These are phyloP conservation scores for Antechinus flavipes DNA, from an alignment of 2,113 vertebrate genomes.

Conservation along the genomic window DNA sequence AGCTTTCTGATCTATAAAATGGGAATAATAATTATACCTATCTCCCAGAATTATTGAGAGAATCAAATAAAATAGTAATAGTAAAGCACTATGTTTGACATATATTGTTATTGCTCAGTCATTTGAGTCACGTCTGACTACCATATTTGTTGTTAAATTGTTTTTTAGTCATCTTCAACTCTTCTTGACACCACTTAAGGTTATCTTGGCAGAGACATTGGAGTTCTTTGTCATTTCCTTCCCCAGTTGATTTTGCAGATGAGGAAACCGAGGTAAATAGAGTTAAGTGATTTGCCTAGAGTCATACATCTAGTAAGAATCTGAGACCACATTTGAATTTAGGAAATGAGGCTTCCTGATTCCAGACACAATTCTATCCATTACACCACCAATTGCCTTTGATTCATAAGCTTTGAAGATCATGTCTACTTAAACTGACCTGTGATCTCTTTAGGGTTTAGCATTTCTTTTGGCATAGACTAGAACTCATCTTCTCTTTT, in stretches of 20 bases:
- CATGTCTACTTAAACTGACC: background rate
- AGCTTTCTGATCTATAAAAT: background rate
- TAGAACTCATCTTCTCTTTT: background rate
- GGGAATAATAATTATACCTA: background rate
- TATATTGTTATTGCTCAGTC: background rate
- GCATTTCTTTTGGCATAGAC: background rate
- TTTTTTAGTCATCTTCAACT: background rate
- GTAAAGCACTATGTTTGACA: background rate
- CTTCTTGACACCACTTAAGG: background rate
- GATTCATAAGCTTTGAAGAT: slow-evolving; percentile 28
- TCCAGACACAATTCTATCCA: background rate
- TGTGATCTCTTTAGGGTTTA: background rate
- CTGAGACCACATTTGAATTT: background rate
- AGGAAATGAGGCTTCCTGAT: background rate
- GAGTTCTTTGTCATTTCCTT: background rate
- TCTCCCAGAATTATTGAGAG: background rate
- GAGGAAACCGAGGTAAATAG: background rate
- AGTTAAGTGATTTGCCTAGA: background rate
- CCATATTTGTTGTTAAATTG: background rate
- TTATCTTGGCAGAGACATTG: background rate
- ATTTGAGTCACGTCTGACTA: background rate
- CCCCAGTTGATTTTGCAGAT: background rate
- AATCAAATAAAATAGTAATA: background rate
- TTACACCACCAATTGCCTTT: background rate
- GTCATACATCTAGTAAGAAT: background rate